Percentiles rank a stretch among this genome's conserved stretches.
Evolutionary conservation across 2,888 invertebrate species (phyloP).

Genomic region (Laspeyria flexula): DNA sequence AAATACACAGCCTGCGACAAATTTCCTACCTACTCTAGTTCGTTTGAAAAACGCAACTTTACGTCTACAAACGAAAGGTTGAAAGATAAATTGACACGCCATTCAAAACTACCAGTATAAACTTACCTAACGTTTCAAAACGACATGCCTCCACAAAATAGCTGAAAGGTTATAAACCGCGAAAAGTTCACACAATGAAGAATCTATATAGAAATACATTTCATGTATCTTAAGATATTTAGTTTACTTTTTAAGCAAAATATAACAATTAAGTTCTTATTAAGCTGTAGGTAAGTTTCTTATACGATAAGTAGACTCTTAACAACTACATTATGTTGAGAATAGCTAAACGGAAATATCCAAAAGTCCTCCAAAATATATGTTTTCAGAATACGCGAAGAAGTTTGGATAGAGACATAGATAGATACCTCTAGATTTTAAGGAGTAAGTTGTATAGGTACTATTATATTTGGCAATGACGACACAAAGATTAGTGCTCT

Average conservation of each 20-base stretch:
- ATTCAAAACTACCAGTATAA: slow-evolving; percentile 56
- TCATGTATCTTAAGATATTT: slow-evolving; percentile 65
- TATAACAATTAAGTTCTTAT: slow-evolving; percentile 55
- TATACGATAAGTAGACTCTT: slow-evolving; percentile 62
- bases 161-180: slow-evolving; percentile 54
- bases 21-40: slow-evolving; percentile 74
- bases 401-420: slow-evolving; percentile 57
- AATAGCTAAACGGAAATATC: slow-evolving; percentile 76
- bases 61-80: slow-evolving; percentile 58
- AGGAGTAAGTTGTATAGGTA: slow-evolving; percentile 46
- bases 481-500: slow-evolving; percentile 31
- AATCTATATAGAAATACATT: slow-evolving; percentile 56
- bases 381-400: slow-evolving; percentile 65
- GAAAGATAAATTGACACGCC: slow-evolving; percentile 72
- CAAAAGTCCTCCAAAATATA: slow-evolving; percentile 79
- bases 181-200: slow-evolving; percentile 47
- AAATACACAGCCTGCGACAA: slow-evolving; percentile 79
- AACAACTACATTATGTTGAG: slow-evolving; percentile 64
- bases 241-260: slow-evolving; percentile 65
- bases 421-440: slow-evolving; percentile 44
- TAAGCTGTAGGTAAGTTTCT: slow-evolving; percentile 64
- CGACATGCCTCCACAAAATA: slow-evolving; percentile 45
- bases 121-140: slow-evolving; percentile 41
- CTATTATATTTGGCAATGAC: slow-evolving; percentile 62
- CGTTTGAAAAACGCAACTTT: slow-evolving; percentile 63